Evolutionary conservation across 1,140 invertebrate species (phyloP).

Genomic region (Anastatus disparis): DNA sequence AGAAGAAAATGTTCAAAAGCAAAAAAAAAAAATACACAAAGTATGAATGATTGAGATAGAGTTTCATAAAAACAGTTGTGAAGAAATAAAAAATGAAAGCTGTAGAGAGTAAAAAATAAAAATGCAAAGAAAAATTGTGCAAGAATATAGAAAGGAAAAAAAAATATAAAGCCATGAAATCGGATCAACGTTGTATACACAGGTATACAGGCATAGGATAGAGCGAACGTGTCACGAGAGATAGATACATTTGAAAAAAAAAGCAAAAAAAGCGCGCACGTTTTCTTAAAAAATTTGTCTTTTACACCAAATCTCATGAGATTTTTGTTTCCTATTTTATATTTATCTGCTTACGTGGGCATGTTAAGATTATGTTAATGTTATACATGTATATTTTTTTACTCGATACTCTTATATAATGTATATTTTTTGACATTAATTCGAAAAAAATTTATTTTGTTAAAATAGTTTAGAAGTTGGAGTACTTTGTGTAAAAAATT

Average conservation of each 20-base stretch:
- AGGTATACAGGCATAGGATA: not conserved
- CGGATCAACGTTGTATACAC: constrained; percentile 11
- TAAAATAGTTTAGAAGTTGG: too few relatives aligned
- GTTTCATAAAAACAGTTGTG: not conserved
- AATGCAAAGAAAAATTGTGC: not conserved
- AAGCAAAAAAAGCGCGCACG: too few relatives aligned
- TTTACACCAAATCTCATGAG: not conserved
- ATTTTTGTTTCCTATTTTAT: too few relatives aligned
- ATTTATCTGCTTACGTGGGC: too few relatives aligned
- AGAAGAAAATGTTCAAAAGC: too few relatives aligned
- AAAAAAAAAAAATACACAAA: not conserved
- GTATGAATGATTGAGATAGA: not conserved
- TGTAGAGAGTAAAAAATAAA: not conserved
- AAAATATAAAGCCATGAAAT: not conserved
- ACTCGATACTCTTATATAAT: too few relatives aligned
- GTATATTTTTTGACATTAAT: too few relatives aligned
- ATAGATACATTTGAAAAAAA: not conserved
- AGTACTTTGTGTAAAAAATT: too few relatives aligned
- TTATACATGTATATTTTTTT: too few relatives aligned
- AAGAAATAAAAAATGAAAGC: not conserved
- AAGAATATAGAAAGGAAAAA: not conserved
- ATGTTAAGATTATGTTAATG: too few relatives aligned
- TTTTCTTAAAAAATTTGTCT: not conserved
- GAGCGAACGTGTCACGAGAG: not conserved
- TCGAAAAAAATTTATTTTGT: too few relatives aligned